Evolutionary conservation across 2,888 invertebrate genomes (phyloP), one percentile per base, ranked within the genome.

Genomic region (Cinara cedri): DNA sequence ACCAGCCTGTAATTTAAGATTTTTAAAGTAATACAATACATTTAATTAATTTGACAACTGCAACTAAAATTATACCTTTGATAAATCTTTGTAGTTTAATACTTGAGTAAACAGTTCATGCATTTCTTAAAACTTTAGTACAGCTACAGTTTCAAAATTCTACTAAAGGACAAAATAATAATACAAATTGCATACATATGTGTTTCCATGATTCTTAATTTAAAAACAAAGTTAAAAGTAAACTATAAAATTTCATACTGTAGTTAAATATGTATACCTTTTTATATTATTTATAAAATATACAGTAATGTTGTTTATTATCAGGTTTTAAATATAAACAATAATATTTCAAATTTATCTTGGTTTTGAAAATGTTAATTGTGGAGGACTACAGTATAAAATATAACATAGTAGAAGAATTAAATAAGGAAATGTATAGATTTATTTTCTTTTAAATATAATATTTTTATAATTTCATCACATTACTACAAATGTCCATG

Each of bases 31-130:
- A 65, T 24, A 21, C 55, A 6, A 34, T 34, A 34, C 3, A 34
- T 57, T 26, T 51, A 71, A 75, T 44, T 13, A 72, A 65, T 8
- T 9, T 1, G 26, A 24, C 4, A 19, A 9, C 34, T 71, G 11
- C 21, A 51, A 65, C 14, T 49, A 14, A 55, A 80, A 54, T 74
- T 60, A 83, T 83, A 86, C 87, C 85, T 89, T 88, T 72, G 96
- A 95, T 82, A 97, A 89, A 87, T 97, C 96, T 86, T 94, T 91
- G 86, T 94, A 93, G 84, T 92, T 93, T 83, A 97, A 89, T 83
- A 97, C 95, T 88, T 94, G 93, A 85, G 93, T 92, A 85, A 97
- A 92, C 85, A 97, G 88, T 87, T 94, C 94, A 87, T 96, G 95
- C 95, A 96, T 96, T 85, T 78, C 78, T 70, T 70, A 70, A 2